phyloP scores from a whole-genome alignment of 2,113 vertebrate species.

The Myotis brandtii region DNA sequence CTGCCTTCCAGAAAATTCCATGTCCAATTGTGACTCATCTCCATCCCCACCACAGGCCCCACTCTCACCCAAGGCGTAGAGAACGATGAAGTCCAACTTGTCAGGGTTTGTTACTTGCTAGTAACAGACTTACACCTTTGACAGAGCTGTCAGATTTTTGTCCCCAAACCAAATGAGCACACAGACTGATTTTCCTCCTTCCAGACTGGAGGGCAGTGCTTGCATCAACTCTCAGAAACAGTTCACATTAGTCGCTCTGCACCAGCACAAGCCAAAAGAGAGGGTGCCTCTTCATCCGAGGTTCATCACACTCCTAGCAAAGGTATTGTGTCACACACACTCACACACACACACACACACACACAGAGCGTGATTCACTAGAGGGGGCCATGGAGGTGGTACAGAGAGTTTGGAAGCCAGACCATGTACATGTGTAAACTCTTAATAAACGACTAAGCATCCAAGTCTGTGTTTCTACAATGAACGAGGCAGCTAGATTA shows the following conservation, averaged over 20 bases:
- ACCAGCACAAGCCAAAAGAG: slow-evolving; percentile 74
- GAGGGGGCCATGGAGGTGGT: too few relatives aligned
- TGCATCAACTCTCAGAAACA: slow-evolving; percentile 83
- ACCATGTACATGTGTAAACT: accelerated
- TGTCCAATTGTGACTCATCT: slow-evolving; percentile 77
- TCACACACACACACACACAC: not conserved
- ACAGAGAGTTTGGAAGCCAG: not conserved
- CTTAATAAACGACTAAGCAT: not conserved
- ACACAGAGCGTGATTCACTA: not conserved
- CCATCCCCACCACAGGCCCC: slow-evolving; percentile 77
- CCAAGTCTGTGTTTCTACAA: not conserved
- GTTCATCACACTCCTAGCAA: slow-evolving; percentile 69
- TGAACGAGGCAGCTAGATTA: not conserved
- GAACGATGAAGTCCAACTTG: slow-evolving; percentile 87
- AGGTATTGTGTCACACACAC: not conserved
- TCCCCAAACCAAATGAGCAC: slow-evolving; percentile 85
- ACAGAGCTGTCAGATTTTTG: slow-evolving; percentile 90
- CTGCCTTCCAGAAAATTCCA: slow-evolving; percentile 72
- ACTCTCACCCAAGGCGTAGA: slow-evolving; percentile 85
- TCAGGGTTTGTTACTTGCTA: slow-evolving; percentile 88
- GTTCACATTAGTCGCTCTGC: slow-evolving; percentile 77
- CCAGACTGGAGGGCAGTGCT: slow-evolving; percentile 82
- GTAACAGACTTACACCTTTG: slow-evolving; percentile 86
- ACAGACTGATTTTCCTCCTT: slow-evolving; percentile 82
- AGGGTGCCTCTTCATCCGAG: slow-evolving; percentile 48